Evolutionary conservation across 2,113 vertebrate genomes (phyloP), one percentile per base, ranked within the genome.

Genomic region (Toxostoma redivivum): DNA sequence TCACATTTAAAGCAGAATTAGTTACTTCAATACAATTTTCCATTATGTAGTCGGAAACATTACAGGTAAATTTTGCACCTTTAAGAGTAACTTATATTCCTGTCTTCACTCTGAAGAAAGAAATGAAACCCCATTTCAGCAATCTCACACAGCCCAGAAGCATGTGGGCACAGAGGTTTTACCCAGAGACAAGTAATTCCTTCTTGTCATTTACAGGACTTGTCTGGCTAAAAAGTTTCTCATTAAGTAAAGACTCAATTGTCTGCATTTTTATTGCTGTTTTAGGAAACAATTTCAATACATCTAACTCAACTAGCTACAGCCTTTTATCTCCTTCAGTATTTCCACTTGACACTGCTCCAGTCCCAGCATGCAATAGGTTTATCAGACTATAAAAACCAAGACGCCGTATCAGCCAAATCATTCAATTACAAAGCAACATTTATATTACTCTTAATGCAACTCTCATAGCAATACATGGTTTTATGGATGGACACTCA

Each of bases 91-190:
- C 9, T n/a, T 78, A 30, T 27, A 54, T 30, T 91, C 25, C 21
- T 33, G 67, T 87, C 33, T 38, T 81, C 35, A 57, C 6, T 53
- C 31, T 31, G 57, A 72, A 79, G 56, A 71, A 57, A 70, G 42
- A 81, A 71, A 45, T 2, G 3, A 86, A 95, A 22, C 3, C 5
- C 10, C 15, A 9, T 24, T 67, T 94, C 25, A 65, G 18, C 35
- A 69, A 58, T 17, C 19, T 57, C 27, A 65, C n/a, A 58, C 13
- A 62, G 57, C 47, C 42, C 65, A 54, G 42, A 47, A 79, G n/a
- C 0, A 0, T 2, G 3, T 10, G 70, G 44, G 51, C 48, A 33
- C 0, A 0, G 15, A 28, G 3, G 8, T 57, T 77, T 69, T 33
- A 91, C 10, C 15, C n/a, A 73, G 16, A 65, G 31, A 62, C 25